These are phyloP conservation scores for Drosophila parthenogenetica DNA, from an alignment of 2,888 invertebrate genomes.

Conservation along the genomic window DNA sequence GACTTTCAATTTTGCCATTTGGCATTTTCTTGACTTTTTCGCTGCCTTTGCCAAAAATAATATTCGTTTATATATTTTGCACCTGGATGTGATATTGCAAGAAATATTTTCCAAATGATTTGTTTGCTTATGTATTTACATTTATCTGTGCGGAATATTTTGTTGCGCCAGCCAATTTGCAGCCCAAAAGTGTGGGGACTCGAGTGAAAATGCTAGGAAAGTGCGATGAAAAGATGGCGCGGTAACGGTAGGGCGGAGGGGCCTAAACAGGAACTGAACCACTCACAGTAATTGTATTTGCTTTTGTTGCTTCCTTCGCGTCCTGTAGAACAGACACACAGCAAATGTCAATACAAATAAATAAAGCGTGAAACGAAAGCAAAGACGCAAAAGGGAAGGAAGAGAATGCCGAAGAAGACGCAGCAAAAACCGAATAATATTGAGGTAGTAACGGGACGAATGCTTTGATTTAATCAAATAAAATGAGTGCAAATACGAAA, in stretches of 20 bases:
- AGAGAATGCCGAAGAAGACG: conserved; percentile 10
- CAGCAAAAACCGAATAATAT: conserved; percentile 22
- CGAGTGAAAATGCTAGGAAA: neutral
- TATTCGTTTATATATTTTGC: conserved; percentile 75
- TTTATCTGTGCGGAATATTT: conserved; percentile 69
- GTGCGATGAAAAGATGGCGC: neutral
- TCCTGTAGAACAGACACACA: conserved; percentile 52
- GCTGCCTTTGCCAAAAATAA: conserved; percentile 60
- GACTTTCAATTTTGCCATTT: conserved; percentile 57
- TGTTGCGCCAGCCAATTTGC: conserved; percentile 59
- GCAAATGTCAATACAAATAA: conserved; percentile 74
- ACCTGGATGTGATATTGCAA: conserved; percentile 75
- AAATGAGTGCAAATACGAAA: conserved; percentile 65
- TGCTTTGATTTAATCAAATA: conserved; percentile 74
- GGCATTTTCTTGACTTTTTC: conserved; percentile 34
- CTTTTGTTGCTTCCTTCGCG: conserved; percentile 71
- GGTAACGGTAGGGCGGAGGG: neutral
- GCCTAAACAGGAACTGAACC: conserved; percentile 53
- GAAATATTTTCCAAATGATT: conserved; percentile 77
- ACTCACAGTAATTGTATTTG: conserved; percentile 77
- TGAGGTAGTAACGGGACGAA: conserved; percentile 21
- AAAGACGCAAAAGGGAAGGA: conserved; percentile 22
- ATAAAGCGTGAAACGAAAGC: conserved; percentile 57
- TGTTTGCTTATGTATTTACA: conserved; percentile 77
- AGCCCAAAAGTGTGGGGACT: conserved; percentile 30